Evolutionary conservation across 2,797 vertebrate genomes (phyloP).

Genomic region (Pangasius mekongensis): DNA sequence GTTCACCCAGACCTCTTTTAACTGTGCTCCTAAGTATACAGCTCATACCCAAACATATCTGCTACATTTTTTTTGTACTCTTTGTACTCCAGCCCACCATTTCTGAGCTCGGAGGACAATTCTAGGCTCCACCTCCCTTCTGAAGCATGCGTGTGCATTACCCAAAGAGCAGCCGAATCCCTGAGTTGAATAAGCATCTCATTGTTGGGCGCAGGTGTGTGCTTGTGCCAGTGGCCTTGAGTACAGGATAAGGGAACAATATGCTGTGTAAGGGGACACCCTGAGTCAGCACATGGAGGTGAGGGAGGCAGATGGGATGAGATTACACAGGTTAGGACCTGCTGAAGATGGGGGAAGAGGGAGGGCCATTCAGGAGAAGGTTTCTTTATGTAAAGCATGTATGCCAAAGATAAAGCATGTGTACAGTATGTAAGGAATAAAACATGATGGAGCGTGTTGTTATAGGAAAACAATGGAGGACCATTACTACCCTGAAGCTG

Average conservation of each 20-base stretch:
- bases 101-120: constrained; percentile 14
- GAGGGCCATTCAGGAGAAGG: constrained; percentile 6
- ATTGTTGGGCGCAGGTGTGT: constrained; percentile 77
- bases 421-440: constrained; percentile 8
- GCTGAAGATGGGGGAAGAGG: background rate
- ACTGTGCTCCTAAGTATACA: background rate
- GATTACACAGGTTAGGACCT: constrained; percentile 52
- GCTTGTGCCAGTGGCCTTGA: constrained; percentile 66
- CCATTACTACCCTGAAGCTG: background rate
- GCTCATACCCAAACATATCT: constrained; percentile 15
- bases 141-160: constrained; percentile 41
- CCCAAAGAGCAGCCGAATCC: constrained; percentile 60
- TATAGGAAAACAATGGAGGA: background rate
- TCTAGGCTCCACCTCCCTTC: constrained; percentile 20
- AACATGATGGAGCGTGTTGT: constrained; percentile 9
- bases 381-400: constrained; percentile 22
- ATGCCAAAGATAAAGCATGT: constrained; percentile 5
- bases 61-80: constrained; percentile 22
- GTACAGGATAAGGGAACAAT: constrained; percentile 67
- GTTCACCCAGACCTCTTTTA: constrained; percentile 54
- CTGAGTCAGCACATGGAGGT: constrained; percentile 69
- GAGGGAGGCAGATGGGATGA: constrained; percentile 65
- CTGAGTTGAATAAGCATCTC: constrained; percentile 69
- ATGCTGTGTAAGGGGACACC: constrained; percentile 68
- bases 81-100: constrained; percentile 12